Evolutionary conservation across 2,797 vertebrate species (phyloP), one percentile per base, ranked within the genome.

Genomic region (Odontamblyopus lacepedii): DNA sequence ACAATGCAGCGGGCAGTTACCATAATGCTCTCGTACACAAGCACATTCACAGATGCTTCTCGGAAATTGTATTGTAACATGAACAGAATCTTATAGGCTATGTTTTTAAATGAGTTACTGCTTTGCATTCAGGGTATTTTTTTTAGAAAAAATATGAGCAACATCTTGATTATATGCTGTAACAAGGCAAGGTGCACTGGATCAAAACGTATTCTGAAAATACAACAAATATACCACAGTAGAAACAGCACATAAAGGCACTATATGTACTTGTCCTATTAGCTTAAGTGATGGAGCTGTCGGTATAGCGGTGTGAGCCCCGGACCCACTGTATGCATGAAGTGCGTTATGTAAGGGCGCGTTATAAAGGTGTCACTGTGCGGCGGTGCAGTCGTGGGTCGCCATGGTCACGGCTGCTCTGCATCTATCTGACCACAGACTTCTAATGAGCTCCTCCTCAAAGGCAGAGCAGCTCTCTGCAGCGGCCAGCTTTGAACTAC

Each of bases 341-440:
- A 78, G 71, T 38, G 75, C 1, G 1, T 88, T 82, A 78, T 80
- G 73, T 76, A 84, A 85, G 60, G 32, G 48, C 73, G 77, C 11
- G 29, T 74, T 77, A 76, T 78, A 85, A 85, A 87, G 71, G 76
- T 75, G 63, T 81, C 76, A 70, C 65, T 81, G 78, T 84, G 66
- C 68, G 44, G 48, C 53, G 66, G 74, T 70, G 74, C 61, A 83
- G 76, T 81, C 68, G 63, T 77, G 76, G 80, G 83, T 84, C 76
- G 8, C 88, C 82, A 85, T 83, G 80, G 83, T 82, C 84, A 86
- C 83, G 70, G 75, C 78, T 69, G 71, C 55, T 62, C 83, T 74
- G 73, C 78, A 83, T 68, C 62, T 65, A 70, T 83, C 81, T 78
- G 85, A 88, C 79, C 67, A 83, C 75, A 68, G 82, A 84, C 78